Evolutionary conservation across 2,888 invertebrate species (phyloP).

Genomic region (Rutpela maculata): DNA sequence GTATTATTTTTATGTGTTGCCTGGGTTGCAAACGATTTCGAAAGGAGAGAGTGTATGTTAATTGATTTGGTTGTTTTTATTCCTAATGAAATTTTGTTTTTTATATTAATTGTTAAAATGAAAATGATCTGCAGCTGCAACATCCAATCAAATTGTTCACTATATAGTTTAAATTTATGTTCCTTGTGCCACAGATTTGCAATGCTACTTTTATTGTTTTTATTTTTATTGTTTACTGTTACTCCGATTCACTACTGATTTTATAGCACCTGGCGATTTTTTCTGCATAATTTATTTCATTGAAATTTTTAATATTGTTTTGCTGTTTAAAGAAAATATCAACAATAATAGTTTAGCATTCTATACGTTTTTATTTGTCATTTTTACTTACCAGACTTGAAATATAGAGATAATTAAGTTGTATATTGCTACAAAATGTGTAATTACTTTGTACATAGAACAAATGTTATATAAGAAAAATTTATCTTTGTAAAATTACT

Average conservation of each 20-base stretch:
- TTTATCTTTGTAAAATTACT: conserved; percentile 65
- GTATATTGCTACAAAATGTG: conserved; percentile 66
- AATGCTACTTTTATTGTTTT: conserved; percentile 54
- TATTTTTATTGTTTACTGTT: conserved; percentile 39
- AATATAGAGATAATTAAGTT: conserved; percentile 52
- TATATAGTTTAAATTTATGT: conserved; percentile 66
- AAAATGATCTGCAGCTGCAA: conserved; percentile 44
- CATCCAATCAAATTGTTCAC: conserved; percentile 57
- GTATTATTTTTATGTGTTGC: background rate
- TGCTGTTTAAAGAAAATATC: conserved; percentile 38
- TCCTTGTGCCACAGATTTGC: conserved; percentile 69
- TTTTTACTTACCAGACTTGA: conserved; percentile 52
- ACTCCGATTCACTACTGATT: background rate
- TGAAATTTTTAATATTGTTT: conserved; percentile 47
- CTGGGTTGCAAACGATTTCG: background rate
- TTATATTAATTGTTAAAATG: background rate
- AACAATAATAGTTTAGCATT: conserved; percentile 46
- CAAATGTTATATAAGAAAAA: conserved; percentile 68
- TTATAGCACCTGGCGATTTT: conserved; percentile 4
- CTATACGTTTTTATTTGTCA: conserved; percentile 38
- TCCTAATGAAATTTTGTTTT: conserved; percentile 14
- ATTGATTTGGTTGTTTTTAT: conserved; percentile 34
- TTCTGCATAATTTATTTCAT: background rate
- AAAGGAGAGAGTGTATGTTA: background rate
- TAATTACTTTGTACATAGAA: conserved; percentile 71